phyloP scores from a whole-genome alignment of 2,797 vertebrate genomes.

The Poliocrania exsul region DNA sequence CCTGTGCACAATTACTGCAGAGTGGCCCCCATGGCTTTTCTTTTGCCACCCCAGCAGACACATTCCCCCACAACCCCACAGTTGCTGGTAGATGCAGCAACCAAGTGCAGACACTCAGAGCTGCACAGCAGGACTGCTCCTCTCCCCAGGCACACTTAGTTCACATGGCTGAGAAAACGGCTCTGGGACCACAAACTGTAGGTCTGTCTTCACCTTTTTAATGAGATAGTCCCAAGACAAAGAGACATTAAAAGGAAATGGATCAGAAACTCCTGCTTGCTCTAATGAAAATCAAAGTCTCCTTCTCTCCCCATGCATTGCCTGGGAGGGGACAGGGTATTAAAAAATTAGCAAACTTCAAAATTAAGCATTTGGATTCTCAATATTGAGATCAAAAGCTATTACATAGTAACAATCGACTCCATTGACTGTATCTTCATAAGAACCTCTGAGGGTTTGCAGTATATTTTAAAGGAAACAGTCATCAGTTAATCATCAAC shows the following conservation, averaged over 20 bases:
- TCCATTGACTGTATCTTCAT: neutral
- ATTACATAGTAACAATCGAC: neutral
- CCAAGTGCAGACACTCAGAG: accelerated
- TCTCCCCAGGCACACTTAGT: neutral
- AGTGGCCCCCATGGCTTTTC: neutral
- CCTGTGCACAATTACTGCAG: neutral
- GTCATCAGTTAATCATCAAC: neutral
- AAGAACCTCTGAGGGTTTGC: neutral
- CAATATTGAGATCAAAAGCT: neutral
- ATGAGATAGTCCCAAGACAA: neutral
- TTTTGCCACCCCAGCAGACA: neutral
- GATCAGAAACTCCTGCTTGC: neutral
- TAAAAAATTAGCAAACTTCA: neutral
- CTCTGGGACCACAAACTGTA: neutral
- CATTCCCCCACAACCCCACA: too few species aligned
- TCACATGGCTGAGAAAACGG: neutral
- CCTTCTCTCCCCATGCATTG: neutral
- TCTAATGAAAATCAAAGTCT: neutral
- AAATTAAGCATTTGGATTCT: neutral
- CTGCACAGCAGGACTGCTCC: neutral
- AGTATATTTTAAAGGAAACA: neutral
- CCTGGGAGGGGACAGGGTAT: accelerated
- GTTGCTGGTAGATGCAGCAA: accelerated
- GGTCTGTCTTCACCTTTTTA: neutral
- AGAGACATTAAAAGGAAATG: neutral